Percentiles rank a stretch among this genome's conserved stretches.
Conservation (phyloP, 2,797 vertebrate species). For the Pempheris klunzingeri region DNA sequence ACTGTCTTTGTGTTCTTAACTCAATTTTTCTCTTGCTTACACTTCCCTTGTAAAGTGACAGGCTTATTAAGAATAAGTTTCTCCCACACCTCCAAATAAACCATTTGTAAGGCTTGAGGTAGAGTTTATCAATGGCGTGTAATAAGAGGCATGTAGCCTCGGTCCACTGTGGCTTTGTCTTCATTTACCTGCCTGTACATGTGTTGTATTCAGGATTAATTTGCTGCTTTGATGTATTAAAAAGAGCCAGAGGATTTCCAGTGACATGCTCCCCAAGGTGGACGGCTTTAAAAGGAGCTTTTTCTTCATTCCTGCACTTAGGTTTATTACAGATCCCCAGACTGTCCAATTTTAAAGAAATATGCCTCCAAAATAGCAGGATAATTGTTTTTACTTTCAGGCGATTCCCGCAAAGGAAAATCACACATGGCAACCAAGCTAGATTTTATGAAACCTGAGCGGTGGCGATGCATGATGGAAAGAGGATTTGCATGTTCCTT, state of each 20-base stretch:
- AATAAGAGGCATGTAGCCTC: slow-evolving; percentile 78
- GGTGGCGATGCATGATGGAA: slow-evolving; percentile 29
- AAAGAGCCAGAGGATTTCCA: slow-evolving; percentile 80
- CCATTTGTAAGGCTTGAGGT: slow-evolving; percentile 81
- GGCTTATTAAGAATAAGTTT: slow-evolving; percentile 85
- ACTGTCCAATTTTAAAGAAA: slow-evolving; percentile 84
- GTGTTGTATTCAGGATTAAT: slow-evolving; percentile 84
- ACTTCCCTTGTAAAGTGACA: slow-evolving; percentile 75
- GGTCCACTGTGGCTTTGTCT: slow-evolving; percentile 83
- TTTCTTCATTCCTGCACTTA: slow-evolving; percentile 89
- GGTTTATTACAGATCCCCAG: slow-evolving; percentile 84
- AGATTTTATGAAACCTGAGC: slow-evolving; percentile 67
- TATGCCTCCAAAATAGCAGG: slow-evolving; percentile 80
- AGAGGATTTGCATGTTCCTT: slow-evolving; percentile 28
- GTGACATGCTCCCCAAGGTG: slow-evolving; percentile 79
- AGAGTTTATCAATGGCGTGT: slow-evolving; percentile 82
- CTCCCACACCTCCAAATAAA: slow-evolving; percentile 80
- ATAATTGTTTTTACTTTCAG: slow-evolving; percentile 80
- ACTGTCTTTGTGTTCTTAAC: slow-evolving; percentile 48
- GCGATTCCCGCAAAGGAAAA: slow-evolving; percentile 55
- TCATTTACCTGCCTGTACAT: slow-evolving; percentile 87
- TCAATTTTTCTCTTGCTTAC: slow-evolving; percentile 69
- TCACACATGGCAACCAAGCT: slow-evolving; percentile 54
- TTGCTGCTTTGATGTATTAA: slow-evolving; percentile 85
- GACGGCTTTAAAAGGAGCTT: slow-evolving; percentile 82